phyloP scores from a whole-genome alignment of 2,113 vertebrate genomes.

The Indicator maculatus region DNA sequence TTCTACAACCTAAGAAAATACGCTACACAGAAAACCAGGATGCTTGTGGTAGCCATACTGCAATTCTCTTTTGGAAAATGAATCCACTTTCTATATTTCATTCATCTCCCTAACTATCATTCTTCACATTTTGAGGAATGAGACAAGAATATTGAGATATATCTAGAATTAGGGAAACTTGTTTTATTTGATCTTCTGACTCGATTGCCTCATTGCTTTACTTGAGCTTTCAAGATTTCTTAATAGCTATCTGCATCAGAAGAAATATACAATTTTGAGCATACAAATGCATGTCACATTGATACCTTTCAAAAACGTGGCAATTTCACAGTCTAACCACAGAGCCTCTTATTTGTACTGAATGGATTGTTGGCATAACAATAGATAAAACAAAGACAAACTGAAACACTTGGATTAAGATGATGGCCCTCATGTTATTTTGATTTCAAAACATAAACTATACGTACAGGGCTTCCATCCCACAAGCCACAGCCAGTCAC shows the following conservation, averaged over 20 bases:
- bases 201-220: background rate
- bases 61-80: constrained; percentile 16
- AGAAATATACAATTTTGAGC: background rate
- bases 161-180: background rate
- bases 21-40: constrained; percentile 47
- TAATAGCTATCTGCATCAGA: background rate
- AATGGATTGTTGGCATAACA: background rate
- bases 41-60: constrained; percentile 2
- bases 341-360: background rate
- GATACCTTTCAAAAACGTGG: background rate
- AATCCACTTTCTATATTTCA: background rate
- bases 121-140: constrained; percentile 30
- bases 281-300: background rate
- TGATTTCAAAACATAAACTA: too few relatives aligned
- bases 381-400: background rate
- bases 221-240: background rate
- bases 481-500: background rate
- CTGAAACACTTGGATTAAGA: background rate
- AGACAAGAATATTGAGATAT: constrained; percentile 14
- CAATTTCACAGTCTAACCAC: background rate
- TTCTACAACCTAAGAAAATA: constrained; percentile 71
- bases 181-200: background rate
- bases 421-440: background rate
- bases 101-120: background rate
- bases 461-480: background rate